These are phyloP conservation scores for Aphis gossypii DNA, from an alignment of 1,140 invertebrate species.

Conservation along the genomic window DNA sequence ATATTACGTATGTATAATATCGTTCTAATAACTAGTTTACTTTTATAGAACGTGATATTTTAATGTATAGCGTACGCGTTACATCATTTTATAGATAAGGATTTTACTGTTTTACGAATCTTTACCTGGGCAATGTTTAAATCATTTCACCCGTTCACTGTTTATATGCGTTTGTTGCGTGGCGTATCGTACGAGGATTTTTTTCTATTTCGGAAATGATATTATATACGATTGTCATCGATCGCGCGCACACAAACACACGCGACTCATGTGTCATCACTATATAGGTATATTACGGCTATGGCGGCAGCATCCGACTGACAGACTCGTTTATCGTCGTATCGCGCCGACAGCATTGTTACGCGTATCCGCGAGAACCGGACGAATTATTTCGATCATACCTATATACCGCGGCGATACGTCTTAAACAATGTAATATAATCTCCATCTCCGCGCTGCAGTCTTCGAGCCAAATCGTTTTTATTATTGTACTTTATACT, in stretches of 20 bases:
- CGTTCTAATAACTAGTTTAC: neutral
- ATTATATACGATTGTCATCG: neutral
- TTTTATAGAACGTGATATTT: neutral
- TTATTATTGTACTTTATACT: neutral
- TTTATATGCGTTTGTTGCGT: neutral
- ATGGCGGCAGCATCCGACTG: neutral
- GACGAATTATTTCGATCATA: conserved; percentile 16
- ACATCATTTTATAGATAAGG: neutral
- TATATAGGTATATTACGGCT: neutral
- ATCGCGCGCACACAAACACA: neutral
- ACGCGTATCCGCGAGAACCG: neutral
- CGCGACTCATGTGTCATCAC: too few relatives aligned
- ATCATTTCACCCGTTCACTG: neutral
- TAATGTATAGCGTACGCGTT: neutral
- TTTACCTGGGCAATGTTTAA: neutral
- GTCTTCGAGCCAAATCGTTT: neutral
- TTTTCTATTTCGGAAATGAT: neutral
- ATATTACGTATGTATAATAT: neutral
- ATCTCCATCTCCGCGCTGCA: neutral
- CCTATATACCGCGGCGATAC: neutral
- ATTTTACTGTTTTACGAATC: neutral
- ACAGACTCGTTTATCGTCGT: neutral
- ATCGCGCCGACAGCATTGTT: neutral
- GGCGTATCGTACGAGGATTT: neutral
- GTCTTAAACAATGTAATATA: neutral